phyloP scores from a whole-genome alignment of 2,113 vertebrate species.

The Ovis canadensis region DNA sequence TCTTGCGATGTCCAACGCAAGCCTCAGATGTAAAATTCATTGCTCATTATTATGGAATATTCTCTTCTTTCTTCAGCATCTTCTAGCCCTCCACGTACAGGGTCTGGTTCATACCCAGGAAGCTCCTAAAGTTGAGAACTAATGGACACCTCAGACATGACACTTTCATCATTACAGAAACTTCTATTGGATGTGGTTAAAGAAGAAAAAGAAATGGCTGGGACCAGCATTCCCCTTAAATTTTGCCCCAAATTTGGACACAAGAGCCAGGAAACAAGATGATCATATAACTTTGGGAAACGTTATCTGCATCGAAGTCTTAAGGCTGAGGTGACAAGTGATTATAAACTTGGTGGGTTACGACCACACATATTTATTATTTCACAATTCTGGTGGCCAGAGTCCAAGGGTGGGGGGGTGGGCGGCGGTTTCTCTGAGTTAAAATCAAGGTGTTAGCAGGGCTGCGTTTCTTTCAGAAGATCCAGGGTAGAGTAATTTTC shows the following conservation, averaged over 20 bases:
- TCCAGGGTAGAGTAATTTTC: neutral
- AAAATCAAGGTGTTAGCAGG: neutral
- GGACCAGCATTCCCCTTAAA: neutral
- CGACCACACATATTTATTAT: neutral
- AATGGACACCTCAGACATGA: neutral
- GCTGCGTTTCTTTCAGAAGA: neutral
- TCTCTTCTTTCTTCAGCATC: neutral
- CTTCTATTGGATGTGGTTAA: neutral
- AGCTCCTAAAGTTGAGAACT: neutral
- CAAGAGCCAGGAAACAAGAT: neutral
- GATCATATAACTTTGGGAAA: neutral
- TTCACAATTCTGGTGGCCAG: neutral
- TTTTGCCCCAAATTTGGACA: neutral
- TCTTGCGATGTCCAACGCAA: neutral
- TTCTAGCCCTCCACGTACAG: fast-evolving
- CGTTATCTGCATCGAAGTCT: neutral
- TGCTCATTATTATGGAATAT: neutral
- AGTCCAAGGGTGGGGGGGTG: neutral
- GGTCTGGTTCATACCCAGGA: neutral
- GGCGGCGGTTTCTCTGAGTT: neutral
- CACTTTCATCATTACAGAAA: neutral
- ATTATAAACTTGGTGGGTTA: neutral
- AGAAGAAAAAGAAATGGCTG: neutral
- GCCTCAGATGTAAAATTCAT: neutral
- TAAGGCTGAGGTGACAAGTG: neutral